phyloP scores from a whole-genome alignment of 2,888 invertebrate species.

The Patella pellucida region DNA sequence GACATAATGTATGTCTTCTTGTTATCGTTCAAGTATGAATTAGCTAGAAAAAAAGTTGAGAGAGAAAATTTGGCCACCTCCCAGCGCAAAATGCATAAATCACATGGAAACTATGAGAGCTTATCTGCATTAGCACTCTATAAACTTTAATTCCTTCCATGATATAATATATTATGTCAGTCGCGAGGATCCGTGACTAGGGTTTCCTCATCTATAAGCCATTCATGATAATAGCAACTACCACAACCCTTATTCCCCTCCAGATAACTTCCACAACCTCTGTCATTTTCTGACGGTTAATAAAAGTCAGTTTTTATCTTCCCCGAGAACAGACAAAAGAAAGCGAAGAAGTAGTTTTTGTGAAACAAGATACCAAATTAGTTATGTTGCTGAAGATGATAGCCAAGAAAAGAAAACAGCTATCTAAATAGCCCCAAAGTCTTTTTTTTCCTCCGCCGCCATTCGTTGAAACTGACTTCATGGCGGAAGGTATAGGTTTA shows the following conservation, averaged over 20 bases:
- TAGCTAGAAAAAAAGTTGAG: neutral
- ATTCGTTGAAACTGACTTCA: too few species aligned
- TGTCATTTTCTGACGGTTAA: neutral
- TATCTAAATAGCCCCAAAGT: too few species aligned
- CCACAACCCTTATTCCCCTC: too few species aligned
- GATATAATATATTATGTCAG: conserved; percentile 12
- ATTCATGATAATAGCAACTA: too few species aligned
- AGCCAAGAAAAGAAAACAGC: too few species aligned
- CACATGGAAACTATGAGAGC: neutral
- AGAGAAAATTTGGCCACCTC: conserved; percentile 8
- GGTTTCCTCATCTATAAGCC: too few species aligned
- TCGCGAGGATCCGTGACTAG: neutral
- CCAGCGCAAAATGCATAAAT: neutral
- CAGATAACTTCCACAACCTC: neutral
- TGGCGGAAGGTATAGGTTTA: too few species aligned
- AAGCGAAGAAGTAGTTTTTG: neutral
- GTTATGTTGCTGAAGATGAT: neutral
- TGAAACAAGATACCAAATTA: neutral
- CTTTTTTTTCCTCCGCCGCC: too few species aligned
- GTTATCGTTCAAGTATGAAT: neutral
- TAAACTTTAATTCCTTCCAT: neutral
- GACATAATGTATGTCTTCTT: neutral
- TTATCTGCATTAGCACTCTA: conserved; percentile 5
- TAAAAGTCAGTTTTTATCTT: conserved; percentile 6
- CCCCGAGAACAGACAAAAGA: conserved; percentile 3